phyloP scores from a whole-genome alignment of 2,888 invertebrate genomes.

The Perizoma flavofasciatum region DNA sequence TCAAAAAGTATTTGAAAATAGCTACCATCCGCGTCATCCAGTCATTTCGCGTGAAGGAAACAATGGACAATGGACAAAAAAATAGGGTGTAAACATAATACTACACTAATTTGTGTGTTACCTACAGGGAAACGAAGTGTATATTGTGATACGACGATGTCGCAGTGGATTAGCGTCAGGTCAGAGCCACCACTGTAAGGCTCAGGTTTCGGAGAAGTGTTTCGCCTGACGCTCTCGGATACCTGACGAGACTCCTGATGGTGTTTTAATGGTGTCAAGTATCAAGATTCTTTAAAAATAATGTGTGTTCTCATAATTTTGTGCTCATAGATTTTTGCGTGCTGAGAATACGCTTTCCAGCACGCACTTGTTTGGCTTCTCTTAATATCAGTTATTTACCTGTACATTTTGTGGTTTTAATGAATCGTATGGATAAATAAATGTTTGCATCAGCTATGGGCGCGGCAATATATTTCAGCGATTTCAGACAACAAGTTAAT shows the following conservation, averaged over 20 bases:
- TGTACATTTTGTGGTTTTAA: no score
- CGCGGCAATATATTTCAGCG: no score
- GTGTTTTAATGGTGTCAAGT: slow-evolving; percentile 52
- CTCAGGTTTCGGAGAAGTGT: slow-evolving; percentile 80
- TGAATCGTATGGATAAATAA: no score
- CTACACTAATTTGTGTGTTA: slow-evolving; percentile 76
- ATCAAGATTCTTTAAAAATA: slow-evolving; percentile 33
- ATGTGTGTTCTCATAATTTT: slow-evolving; percentile 15
- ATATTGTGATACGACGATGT: slow-evolving; percentile 75
- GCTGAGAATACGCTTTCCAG: slow-evolving; percentile 2
- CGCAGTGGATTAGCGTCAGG: slow-evolving; percentile 64
- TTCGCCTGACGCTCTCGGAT: slow-evolving; percentile 70
- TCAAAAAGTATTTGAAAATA: slow-evolving; percentile 40
- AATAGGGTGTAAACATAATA: slow-evolving; percentile 74
- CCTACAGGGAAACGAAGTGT: slow-evolving; percentile 71
- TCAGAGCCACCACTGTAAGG: slow-evolving; percentile 46
- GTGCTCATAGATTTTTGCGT: slow-evolving; percentile 21
- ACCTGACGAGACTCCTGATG: slow-evolving; percentile 49
- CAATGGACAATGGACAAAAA: slow-evolving; percentile 65
- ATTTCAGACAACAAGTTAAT: no score
- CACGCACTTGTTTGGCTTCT: slow-evolving; percentile 13
- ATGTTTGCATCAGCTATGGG: no score
- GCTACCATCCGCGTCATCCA: slow-evolving; percentile 47
- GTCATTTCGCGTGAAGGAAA: slow-evolving; percentile 57
- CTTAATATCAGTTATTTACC: no score